These are phyloP conservation scores for Platichthys stellatus DNA, from an alignment of 2,113 vertebrate species.

Conservation along the genomic window DNA sequence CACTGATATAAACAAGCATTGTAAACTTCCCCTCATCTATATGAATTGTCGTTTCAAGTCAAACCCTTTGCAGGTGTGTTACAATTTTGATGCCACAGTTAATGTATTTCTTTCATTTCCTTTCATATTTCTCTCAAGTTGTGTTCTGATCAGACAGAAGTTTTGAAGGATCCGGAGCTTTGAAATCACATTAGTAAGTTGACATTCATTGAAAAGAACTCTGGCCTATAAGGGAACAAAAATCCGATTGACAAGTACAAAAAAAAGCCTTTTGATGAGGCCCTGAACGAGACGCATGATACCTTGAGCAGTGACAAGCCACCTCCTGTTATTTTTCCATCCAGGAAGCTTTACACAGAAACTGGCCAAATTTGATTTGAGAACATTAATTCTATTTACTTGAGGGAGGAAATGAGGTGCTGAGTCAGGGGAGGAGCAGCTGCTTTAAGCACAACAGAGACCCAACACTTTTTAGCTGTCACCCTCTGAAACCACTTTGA, in stretches of 20 bases:
- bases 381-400: conserved; percentile 74
- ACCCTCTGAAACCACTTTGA: conserved; percentile 53
- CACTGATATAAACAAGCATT: too few species aligned
- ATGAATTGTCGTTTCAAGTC: too few species aligned
- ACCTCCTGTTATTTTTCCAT: conserved; percentile 65
- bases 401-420: conserved; percentile 75
- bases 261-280: conserved; percentile 27
- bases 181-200: too few species aligned
- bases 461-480: conserved; percentile 59
- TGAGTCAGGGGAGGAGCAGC: conserved; percentile 63
- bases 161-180: conserved; percentile 20
- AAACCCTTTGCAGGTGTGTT: too few species aligned
- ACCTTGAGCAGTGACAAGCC: conserved; percentile 46
- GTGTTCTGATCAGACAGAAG: neutral
- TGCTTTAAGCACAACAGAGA: conserved; percentile 68
- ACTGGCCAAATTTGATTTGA: conserved; percentile 66
- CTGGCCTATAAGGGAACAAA: conserved; percentile 40
- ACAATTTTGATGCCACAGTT: too few species aligned
- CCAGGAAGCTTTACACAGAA: conserved; percentile 62
- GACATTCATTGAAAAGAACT: conserved; percentile 19
- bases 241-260: conserved; percentile 45
- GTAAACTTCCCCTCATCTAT: too few species aligned
- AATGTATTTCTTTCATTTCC: too few species aligned
- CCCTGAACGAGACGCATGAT: conserved; percentile 36
- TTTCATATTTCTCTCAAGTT: neutral